phyloP scores from a whole-genome alignment of 2,888 invertebrate genomes.

The Habroteleia sp. region DNA sequence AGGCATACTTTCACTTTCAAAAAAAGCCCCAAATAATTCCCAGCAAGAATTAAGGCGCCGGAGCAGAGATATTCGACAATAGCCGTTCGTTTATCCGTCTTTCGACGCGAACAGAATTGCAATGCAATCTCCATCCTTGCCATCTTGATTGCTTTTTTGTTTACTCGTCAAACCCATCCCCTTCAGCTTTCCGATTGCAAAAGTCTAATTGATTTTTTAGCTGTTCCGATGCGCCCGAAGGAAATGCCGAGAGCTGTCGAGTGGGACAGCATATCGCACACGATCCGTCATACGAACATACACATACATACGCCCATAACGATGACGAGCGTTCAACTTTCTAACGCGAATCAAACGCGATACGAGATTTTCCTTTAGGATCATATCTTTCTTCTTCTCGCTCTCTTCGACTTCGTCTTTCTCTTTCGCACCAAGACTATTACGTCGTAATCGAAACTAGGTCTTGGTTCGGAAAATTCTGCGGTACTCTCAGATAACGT shows the following conservation, averaged over 20 bases:
- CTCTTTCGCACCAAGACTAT: slow-evolving; percentile 54
- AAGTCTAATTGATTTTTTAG: slow-evolving; percentile 8
- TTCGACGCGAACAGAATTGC: too few relatives aligned
- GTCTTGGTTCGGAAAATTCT: slow-evolving; percentile 72
- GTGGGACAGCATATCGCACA: too few relatives aligned
- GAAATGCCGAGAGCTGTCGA: too few relatives aligned
- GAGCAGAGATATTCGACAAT: not conserved
- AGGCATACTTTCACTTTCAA: slow-evolving; percentile 67
- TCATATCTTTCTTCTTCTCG: slow-evolving; percentile 52
- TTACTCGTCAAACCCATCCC: slow-evolving; percentile 4
- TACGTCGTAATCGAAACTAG: slow-evolving; percentile 68
- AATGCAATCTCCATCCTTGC: too few relatives aligned
- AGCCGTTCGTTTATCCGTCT: not conserved
- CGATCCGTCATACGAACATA: not conserved
- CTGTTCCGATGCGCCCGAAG: too few relatives aligned
- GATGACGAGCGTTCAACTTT: slow-evolving; percentile 19
- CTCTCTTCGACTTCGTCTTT: slow-evolving; percentile 30
- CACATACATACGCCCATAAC: not conserved
- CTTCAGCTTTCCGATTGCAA: slow-evolving; percentile 2
- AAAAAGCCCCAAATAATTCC: slow-evolving; percentile 58
- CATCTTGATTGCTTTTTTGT: slow-evolving; percentile 2
- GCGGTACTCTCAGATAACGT: slow-evolving; percentile 66
- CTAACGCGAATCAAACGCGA: slow-evolving; percentile 22
- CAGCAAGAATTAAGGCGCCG: slow-evolving; percentile 19
- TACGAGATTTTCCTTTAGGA: slow-evolving; percentile 34